Conservation (phyloP, 2,113 vertebrate species). For the Petromus typicus region DNA sequence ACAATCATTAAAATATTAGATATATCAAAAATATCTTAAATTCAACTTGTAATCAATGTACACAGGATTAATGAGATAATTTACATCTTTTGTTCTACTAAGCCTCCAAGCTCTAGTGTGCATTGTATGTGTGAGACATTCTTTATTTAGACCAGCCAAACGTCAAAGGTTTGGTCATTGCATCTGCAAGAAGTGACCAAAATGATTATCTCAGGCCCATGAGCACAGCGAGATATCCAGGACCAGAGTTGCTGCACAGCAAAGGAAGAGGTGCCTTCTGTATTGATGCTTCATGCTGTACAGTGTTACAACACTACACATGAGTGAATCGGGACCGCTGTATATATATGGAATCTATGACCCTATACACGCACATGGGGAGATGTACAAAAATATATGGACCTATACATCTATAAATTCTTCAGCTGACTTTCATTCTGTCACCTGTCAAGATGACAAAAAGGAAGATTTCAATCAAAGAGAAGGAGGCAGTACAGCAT, state of each 20-base stretch:
- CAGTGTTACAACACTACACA: background rate
- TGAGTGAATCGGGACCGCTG: background rate
- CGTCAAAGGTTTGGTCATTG: background rate
- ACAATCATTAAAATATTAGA: background rate
- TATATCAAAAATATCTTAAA: background rate
- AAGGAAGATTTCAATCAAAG: conserved; percentile 57
- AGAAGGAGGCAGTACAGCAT: background rate
- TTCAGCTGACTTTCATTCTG: conserved; percentile 19
- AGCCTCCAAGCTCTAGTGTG: background rate
- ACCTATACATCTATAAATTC: background rate
- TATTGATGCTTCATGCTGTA: background rate
- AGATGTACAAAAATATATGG: background rate
- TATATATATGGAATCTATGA: background rate
- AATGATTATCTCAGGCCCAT: background rate
- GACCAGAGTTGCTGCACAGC: background rate
- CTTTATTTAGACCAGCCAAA: too few species aligned
- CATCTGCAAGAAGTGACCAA: background rate
- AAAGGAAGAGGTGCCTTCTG: background rate
- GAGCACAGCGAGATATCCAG: background rate
- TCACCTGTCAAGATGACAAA: conserved; percentile 50
- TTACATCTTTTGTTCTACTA: background rate
- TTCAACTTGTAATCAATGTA: background rate
- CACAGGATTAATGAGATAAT: background rate
- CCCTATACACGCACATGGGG: background rate
- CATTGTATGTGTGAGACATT: accelerated